Evolutionary conservation across 2,113 vertebrate genomes (phyloP).

Genomic region (Morone saxatilis): DNA sequence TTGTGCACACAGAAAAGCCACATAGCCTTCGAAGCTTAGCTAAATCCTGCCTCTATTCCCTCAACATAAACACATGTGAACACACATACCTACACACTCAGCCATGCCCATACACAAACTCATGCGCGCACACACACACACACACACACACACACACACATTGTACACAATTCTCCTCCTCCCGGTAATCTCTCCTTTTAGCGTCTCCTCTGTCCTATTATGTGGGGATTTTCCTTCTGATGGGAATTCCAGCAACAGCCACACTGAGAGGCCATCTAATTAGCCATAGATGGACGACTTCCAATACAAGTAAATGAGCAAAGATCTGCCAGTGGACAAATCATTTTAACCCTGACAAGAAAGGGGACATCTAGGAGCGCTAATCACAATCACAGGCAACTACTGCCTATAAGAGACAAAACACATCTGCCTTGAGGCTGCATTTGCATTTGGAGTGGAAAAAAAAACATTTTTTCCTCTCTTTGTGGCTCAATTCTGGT

Average conservation of each 20-base stretch:
- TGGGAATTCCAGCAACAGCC: slow-evolving; percentile 67
- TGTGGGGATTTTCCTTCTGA: slow-evolving; percentile 73
- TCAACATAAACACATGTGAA: slow-evolving; percentile 15
- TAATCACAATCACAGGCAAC: slow-evolving; percentile 42
- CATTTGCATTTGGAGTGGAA: slow-evolving; percentile 21
- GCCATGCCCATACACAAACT: not conserved
- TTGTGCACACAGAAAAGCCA: not conserved
- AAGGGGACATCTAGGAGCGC: slow-evolving; percentile 34
- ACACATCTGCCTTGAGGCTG: slow-evolving; percentile 38
- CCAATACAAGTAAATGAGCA: slow-evolving; percentile 67
- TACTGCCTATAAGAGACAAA: not conserved
- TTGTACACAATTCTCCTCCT: slow-evolving; percentile 1
- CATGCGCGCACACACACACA: slow-evolving; percentile 6
- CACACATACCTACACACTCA: slow-evolving; percentile 27
- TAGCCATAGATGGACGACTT: slow-evolving; percentile 73
- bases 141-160: slow-evolving; percentile 6
- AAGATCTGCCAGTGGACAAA: slow-evolving; percentile 68
- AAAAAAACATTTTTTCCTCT: not conserved
- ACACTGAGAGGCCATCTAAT: slow-evolving; percentile 61
- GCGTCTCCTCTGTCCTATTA: slow-evolving; percentile 63
- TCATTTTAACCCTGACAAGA: slow-evolving; percentile 66
- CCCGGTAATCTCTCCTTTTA: slow-evolving; percentile 65
- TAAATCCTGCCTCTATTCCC: slow-evolving; percentile 41
- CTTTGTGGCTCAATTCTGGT: slow-evolving; percentile 35
- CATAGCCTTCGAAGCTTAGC: slow-evolving; percentile 28